Percentiles rank a stretch among this genome's conserved stretches.
phyloP scores from a whole-genome alignment of 2,113 vertebrate species.

The Salvator merianae region DNA sequence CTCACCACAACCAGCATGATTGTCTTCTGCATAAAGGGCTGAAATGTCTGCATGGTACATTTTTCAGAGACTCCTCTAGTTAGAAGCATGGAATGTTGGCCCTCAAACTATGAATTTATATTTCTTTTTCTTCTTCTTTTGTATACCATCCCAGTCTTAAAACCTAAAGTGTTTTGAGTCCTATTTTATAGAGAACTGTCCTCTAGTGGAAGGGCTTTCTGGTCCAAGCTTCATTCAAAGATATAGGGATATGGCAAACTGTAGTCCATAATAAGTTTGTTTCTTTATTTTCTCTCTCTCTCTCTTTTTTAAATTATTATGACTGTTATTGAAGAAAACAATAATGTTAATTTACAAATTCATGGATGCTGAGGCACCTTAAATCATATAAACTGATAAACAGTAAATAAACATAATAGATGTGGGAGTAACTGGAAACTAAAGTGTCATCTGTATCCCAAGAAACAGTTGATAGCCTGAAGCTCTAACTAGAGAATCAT shows the following conservation, averaged over 20 bases:
- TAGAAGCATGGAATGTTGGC: background rate
- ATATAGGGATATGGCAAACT: background rate
- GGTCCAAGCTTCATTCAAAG: background rate
- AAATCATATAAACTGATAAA: no score
- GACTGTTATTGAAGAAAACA: no score
- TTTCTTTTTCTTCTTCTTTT: constrained; percentile 4
- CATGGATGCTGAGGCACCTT: no score
- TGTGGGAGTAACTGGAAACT: no score
- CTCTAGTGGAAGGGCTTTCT: background rate
- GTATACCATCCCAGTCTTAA: background rate
- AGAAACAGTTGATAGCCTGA: no score
- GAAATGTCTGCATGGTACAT: background rate
- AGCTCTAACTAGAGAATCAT: no score
- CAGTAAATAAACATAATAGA: no score
- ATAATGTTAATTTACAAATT: no score
- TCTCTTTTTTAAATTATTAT: no score
- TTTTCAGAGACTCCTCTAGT: background rate
- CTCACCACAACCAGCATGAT: background rate
- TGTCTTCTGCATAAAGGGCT: accelerated
- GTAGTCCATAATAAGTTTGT: no score
- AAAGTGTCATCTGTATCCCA: no score
- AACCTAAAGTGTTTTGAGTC: background rate
- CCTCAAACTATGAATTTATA: accelerated
- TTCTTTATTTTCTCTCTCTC: no score
- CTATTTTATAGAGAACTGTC: background rate